Evolutionary conservation across 2,113 vertebrate species (phyloP).

Genomic region (Cacatua alba): DNA sequence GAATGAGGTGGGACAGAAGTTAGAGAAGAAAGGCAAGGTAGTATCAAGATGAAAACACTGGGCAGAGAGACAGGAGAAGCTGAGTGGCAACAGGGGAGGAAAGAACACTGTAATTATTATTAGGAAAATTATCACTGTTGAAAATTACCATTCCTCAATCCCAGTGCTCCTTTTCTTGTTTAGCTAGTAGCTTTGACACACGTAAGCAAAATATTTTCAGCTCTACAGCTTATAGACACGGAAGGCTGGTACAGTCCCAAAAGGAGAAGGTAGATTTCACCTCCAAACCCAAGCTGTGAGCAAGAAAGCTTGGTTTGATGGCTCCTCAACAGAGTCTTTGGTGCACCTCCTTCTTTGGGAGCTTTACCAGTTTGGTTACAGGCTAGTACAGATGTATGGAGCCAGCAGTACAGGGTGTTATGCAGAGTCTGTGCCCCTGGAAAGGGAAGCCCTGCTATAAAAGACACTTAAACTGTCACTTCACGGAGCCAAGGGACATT

Average conservation of each 20-base stretch:
- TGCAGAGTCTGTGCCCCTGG: neutral
- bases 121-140: neutral
- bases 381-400: neutral
- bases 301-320: neutral
- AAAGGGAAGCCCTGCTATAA: neutral
- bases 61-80: neutral
- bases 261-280: neutral
- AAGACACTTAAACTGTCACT: neutral
- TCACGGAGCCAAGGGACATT: neutral
- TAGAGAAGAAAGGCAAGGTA: neutral
- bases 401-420: neutral
- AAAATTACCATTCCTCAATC: neutral
- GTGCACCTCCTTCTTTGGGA: neutral
- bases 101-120: neutral
- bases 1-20: neutral
- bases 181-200: neutral
- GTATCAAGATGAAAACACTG: neutral
- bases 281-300: neutral
- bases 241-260: neutral
- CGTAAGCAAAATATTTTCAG: neutral
- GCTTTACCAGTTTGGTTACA: neutral
- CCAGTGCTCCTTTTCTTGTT: neutral
- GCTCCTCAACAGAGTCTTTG: neutral
- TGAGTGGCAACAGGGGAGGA: neutral
- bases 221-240: neutral